Conservation (phyloP, 2,797 vertebrate species). For the Pagetopsis macropterus region DNA sequence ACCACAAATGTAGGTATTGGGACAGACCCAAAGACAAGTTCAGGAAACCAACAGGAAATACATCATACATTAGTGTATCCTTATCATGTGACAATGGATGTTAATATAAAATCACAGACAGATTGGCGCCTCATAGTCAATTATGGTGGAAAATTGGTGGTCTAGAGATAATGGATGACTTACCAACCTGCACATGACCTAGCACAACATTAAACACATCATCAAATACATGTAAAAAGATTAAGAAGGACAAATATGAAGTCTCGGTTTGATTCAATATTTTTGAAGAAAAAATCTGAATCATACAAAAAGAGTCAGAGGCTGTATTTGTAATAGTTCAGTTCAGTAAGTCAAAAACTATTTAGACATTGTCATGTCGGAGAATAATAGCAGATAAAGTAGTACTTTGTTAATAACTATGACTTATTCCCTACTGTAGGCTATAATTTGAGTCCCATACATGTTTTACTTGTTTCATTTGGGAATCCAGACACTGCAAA, state of each 20-base stretch:
- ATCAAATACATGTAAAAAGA: constrained; percentile 18
- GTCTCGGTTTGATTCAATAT: constrained; percentile 11
- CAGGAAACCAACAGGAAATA: constrained; percentile 12
- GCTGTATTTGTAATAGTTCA: constrained; percentile 1
- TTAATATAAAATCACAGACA: constrained; percentile 17
- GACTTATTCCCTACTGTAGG: neutral
- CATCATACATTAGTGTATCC: constrained; percentile 18
- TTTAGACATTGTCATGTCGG: neutral
- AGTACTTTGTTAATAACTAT: neutral
- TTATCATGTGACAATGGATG: constrained; percentile 20
- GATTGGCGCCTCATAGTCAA: constrained; percentile 13
- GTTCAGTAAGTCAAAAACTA: neutral
- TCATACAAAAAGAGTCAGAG: neutral
- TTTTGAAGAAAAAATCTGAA: neutral
- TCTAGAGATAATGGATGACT: constrained; percentile 15
- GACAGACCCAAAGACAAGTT: constrained; percentile 13
- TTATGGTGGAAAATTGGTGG: constrained; percentile 8
- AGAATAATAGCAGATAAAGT: neutral
- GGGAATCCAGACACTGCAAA: neutral
- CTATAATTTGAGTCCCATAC: neutral
- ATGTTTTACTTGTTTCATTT: neutral
- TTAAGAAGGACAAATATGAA: constrained; percentile 2
- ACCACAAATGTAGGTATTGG: neutral
- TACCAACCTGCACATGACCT: constrained; percentile 25
- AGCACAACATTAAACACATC: constrained; percentile 25